phyloP scores from a whole-genome alignment of 2,797 vertebrate genomes.

The Phrynocephalus guinanensis region DNA sequence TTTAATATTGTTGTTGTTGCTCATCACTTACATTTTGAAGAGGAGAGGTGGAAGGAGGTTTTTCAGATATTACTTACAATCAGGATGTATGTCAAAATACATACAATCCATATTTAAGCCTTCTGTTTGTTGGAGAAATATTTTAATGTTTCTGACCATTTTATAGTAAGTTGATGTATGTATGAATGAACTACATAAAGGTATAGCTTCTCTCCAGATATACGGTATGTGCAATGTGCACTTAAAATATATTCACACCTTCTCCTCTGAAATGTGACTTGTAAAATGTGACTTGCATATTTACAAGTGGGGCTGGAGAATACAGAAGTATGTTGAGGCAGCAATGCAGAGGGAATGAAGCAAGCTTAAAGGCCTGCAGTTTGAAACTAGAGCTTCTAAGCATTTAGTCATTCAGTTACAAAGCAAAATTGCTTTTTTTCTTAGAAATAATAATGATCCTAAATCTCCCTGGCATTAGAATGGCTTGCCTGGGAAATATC shows the following conservation, averaged over 20 bases:
- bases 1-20: no score
- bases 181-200: background rate
- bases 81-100: background rate
- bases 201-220: background rate
- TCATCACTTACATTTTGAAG: constrained; percentile 10
- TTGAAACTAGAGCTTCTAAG: background rate
- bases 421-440: background rate
- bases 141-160: background rate
- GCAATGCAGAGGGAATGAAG: background rate
- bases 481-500: background rate
- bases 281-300: background rate
- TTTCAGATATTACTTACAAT: background rate
- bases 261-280: background rate
- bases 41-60: background rate
- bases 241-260: background rate
- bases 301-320: no score
- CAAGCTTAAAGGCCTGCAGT: background rate
- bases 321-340: background rate
- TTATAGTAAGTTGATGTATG: background rate
- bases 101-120: background rate
- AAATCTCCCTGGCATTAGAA: background rate
- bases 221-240: background rate
- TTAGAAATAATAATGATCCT: no score
- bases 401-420: background rate
- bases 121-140: background rate